Evolutionary conservation across 2,113 vertebrate species (phyloP).

Genomic region (Phyllopteryx taeniolatus): DNA sequence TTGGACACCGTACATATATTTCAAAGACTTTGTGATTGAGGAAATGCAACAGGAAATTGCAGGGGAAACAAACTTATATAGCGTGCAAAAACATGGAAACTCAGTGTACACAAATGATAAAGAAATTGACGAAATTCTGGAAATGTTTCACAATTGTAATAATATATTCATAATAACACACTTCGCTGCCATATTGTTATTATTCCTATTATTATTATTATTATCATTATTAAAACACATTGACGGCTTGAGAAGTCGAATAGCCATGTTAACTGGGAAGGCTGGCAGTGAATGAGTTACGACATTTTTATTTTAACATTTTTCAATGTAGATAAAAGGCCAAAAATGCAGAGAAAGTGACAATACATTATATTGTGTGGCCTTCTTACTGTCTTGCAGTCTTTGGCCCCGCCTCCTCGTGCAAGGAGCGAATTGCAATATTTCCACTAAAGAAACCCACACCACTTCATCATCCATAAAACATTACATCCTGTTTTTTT

Average conservation of each 20-base stretch:
- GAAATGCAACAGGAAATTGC: slow-evolving; percentile 24
- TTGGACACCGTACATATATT: slow-evolving; percentile 22
- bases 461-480: background rate
- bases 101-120: slow-evolving; percentile 19
- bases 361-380: too few relatives aligned
- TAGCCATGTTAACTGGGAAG: too few relatives aligned
- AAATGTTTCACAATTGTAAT: background rate
- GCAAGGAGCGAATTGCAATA: background rate
- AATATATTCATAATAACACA: too few relatives aligned
- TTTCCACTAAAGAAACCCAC: background rate
- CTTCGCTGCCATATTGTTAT: too few relatives aligned
- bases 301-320: too few relatives aligned
- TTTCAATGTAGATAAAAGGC: too few relatives aligned
- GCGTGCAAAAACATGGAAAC: slow-evolving; percentile 11
- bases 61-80: background rate
- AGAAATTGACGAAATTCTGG: slow-evolving; percentile 31
- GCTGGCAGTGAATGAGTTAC: too few relatives aligned
- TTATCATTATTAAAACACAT: too few relatives aligned
- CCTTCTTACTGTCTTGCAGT: background rate
- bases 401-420: background rate
- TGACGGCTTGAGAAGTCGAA: too few relatives aligned
- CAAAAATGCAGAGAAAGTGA: too few relatives aligned
- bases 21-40: slow-evolving; percentile 22
- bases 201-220: too few relatives aligned
- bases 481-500: slow-evolving; percentile 10